A percentile compares a stretch with the other conserved stretches of the same genome.
phyloP scores from a whole-genome alignment of 2,113 vertebrate species.

The Erythrocercus mccallii region DNA sequence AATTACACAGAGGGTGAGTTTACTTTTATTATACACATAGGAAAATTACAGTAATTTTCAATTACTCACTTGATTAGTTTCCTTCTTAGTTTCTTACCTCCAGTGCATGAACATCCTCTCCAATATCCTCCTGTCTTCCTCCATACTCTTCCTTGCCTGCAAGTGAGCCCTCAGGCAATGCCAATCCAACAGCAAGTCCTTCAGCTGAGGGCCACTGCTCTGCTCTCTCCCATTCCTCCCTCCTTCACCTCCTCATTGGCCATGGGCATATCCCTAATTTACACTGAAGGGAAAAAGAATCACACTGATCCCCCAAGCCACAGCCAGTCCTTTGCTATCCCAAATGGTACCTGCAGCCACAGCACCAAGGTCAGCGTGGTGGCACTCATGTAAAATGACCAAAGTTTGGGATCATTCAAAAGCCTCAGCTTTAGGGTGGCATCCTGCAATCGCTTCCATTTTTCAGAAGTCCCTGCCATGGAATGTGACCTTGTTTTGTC shows the following conservation, averaged over 20 bases:
- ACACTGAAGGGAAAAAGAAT: neutral
- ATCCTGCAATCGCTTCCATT: neutral
- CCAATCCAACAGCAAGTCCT: fast-evolving
- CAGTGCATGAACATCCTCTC: neutral
- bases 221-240: neutral
- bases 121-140: neutral
- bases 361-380: neutral
- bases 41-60: neutral
- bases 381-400: neutral
- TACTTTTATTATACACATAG: neutral
- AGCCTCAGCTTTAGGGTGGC: neutral
- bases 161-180: neutral
- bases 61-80: neutral
- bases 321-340: neutral
- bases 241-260: neutral
- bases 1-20: neutral
- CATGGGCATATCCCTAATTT: neutral
- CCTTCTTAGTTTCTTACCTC: neutral
- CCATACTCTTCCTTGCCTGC: neutral
- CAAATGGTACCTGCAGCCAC: neutral
- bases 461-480: neutral
- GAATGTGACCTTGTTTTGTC: neutral
- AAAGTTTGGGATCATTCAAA: fast-evolving
- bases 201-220: neutral
- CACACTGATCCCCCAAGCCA: neutral